Base-by-base conservation (phyloP, 1,140 invertebrate genomes). In the Metaphire vulgaris region DNA sequence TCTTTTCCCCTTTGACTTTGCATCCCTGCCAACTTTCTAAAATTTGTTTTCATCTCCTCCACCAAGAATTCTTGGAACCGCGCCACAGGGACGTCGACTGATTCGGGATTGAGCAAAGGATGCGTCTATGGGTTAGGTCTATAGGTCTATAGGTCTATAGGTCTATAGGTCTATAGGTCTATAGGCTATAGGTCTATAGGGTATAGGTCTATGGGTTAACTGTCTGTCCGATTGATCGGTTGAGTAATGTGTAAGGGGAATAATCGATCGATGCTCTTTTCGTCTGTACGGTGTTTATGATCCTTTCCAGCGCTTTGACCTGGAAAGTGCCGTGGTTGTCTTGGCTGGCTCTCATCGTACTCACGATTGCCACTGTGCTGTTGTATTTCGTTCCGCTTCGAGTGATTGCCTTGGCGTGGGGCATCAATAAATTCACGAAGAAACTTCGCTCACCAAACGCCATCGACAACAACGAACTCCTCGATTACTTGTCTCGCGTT, bases 271-370 rank as follows among this genome's bases (percentile, higher is more conserved):
- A n/a, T n/a, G n/a, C n/a, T n/a, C n/a, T n/a, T n/a, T n/a, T n/a
- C n/a, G n/a, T n/a, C n/a, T n/a, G n/a, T n/a, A n/a, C 41, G 41
- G 21, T 21, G 41, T 12, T 56, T 56, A 56, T 56, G 41, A 56
- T 56, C 28, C 77, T 79, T 82, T 83, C 31, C 81, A 86, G 84
- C 86, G 92, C 95, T 75, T 95, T 98, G 87, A 97, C 98, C 84
- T 99, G 98, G 87, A 95, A 95, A 33, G 93, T 98, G 78, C 95
- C 97, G 71, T 98, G 97, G 88, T 87, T 99, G 73, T 96, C 95
- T 80, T 95, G 92, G 88, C 87, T 99, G 81, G 94, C 95, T 28
- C 92, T 98, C 76, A 85, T 93, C 12, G 87, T 93, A 72, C 83
- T 93, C 0, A 81, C 90, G 67, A 86, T 90, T 26, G 91, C 89